Conservation (phyloP, 2,797 vertebrate species). For the Silurus lanzhouensis region DNA sequence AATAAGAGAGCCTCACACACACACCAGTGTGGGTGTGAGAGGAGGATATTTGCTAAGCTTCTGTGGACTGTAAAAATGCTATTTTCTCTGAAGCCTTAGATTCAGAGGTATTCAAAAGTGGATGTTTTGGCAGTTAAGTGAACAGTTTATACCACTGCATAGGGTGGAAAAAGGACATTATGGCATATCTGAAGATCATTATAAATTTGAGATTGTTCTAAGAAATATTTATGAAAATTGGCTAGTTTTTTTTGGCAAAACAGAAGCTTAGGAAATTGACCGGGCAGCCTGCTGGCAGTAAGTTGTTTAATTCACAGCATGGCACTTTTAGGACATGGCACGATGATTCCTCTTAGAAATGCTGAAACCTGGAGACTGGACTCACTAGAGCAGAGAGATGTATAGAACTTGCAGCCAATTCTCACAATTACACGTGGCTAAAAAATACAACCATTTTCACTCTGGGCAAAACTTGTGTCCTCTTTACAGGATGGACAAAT, state of each 20-base stretch:
- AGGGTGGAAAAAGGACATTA: neutral
- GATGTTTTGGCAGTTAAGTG: neutral
- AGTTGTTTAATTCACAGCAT: conserved; percentile 74
- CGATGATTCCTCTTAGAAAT: conserved; percentile 70
- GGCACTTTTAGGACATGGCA: conserved; percentile 68
- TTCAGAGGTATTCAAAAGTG: conserved; percentile 3
- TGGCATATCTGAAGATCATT: neutral
- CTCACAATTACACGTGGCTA: conserved; percentile 59
- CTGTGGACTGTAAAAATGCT: conserved; percentile 57
- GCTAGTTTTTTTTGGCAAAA: conserved; percentile 54
- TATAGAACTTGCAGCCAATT: conserved; percentile 52
- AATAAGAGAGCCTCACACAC: conserved; percentile 73
- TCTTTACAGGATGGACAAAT: conserved; percentile 46
- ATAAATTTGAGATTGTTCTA: conserved; percentile 17
- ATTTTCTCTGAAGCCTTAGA: conserved; percentile 27
- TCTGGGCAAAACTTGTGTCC: conserved; percentile 38
- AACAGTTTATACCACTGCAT: neutral
- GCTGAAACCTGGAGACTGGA: conserved; percentile 72
- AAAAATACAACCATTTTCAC: conserved; percentile 58
- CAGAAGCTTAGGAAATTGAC: conserved; percentile 80
- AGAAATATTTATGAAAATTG: conserved; percentile 27
- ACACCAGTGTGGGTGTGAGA: conserved; percentile 74
- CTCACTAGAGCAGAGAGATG: conserved; percentile 56
- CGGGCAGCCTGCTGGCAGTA: conserved; percentile 73
- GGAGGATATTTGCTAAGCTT: conserved; percentile 78